Percentiles rank a stretch among this genome's conserved stretches.
Conservation (phyloP, 2,888 invertebrate species). For the Drosophila ochracea region DNA sequence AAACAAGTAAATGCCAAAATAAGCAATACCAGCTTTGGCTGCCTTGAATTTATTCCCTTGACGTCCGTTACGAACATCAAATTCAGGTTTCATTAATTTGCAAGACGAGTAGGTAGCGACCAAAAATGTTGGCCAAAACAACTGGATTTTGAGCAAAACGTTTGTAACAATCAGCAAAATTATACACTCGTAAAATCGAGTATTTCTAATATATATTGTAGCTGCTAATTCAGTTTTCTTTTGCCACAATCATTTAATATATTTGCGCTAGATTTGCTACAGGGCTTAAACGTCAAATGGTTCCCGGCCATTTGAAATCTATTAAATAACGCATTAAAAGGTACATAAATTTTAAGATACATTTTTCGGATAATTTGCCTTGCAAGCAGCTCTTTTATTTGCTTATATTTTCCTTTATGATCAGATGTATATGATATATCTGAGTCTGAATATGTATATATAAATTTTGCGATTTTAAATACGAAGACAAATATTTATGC, state of each 20-base stretch:
- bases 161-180: slow-evolving; percentile 7
- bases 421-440: neutral
- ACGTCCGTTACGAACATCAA: slow-evolving; percentile 25
- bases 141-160: slow-evolving; percentile 25
- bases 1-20: slow-evolving; percentile 39
- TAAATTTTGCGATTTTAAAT: slow-evolving; percentile 17
- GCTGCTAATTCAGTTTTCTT: neutral
- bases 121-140: slow-evolving; percentile 28
- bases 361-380: slow-evolving; percentile 32
- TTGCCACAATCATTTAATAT: neutral
- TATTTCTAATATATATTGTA: neutral
- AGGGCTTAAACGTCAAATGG: slow-evolving; percentile 22
- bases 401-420: slow-evolving; percentile 8
- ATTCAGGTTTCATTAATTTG: slow-evolving; percentile 51
- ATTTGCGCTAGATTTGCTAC: slow-evolving; percentile 22
- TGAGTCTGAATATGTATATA: slow-evolving; percentile 6
- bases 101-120: slow-evolving; percentile 36
- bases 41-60: slow-evolving; percentile 43
- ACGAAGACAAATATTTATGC: slow-evolving; percentile 19
- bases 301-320: slow-evolving; percentile 55
- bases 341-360: slow-evolving; percentile 23
- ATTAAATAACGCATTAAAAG: slow-evolving; percentile 42
- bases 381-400: slow-evolving; percentile 41
- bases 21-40: slow-evolving; percentile 8
- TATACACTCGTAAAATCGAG: neutral